Evolutionary conservation across 1,140 invertebrate species (phyloP).

Genomic region (Cyclargus thomasi): DNA sequence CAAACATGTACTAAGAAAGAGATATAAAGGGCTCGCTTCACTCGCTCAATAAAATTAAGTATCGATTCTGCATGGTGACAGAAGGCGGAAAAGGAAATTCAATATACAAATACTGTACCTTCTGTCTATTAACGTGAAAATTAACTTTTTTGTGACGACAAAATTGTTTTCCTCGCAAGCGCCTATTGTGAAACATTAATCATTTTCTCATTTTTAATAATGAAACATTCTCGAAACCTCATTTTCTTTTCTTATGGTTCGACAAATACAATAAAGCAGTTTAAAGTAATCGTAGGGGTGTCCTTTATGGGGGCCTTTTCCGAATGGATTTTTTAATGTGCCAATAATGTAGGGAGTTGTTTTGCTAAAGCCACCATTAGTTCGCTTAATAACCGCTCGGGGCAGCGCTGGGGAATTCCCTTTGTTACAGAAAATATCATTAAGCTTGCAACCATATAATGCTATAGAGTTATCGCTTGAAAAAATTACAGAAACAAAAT

Average conservation of each 20-base stretch:
- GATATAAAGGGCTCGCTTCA: too few species aligned
- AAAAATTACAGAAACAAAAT: neutral
- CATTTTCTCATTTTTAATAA: constrained; percentile 10
- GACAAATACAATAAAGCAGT: constrained; percentile 47
- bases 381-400: constrained; percentile 51
- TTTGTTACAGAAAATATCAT: neutral
- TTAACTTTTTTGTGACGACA: neutral
- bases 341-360: constrained; percentile 56
- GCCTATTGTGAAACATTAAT: constrained; percentile 6
- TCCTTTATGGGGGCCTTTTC: constrained; percentile 41
- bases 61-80: neutral
- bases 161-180: neutral
- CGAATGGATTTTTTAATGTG: constrained; percentile 52
- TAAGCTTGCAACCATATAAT: neutral
- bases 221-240: constrained; percentile 4
- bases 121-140: neutral
- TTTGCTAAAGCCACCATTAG: constrained; percentile 64
- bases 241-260: constrained; percentile 16
- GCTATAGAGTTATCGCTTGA: neutral
- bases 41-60: too few species aligned
- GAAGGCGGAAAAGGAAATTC: neutral
- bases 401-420: constrained; percentile 21
- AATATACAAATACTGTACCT: neutral
- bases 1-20: too few species aligned
- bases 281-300: constrained; percentile 60